Base-by-base conservation (phyloP, 2,797 vertebrate species). In the Borostomias antarcticus region DNA sequence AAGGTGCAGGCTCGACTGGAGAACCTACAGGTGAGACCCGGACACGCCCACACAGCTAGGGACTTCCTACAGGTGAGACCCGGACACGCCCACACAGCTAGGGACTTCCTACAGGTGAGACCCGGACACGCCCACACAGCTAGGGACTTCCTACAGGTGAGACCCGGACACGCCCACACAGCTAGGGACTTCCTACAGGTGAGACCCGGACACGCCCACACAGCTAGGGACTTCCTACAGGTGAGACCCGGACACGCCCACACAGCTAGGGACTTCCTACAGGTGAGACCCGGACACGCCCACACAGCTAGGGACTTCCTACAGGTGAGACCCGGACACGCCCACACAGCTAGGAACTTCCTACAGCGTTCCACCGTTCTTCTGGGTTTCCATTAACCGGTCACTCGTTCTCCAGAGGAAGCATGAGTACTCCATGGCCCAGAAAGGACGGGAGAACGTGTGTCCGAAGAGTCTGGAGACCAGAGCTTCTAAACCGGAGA, bases 1-100 rank as follows among this genome's bases (percentile, higher is more conserved):
- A 95, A 85, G 86, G 91, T 93, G 6, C 94, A 96, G 75, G 93
- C 94, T 68, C 93, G 92, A 74, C 89, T 98, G 73, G 93, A 95
- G 64, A 96, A 98, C 83, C 86, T 98, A 2, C 94, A 96, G 90
- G 95, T 98, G 82, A 85, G 64, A 7, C 45, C 4, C 15, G 4
- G 2, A 10, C 5, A 10, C 21, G 1, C 50, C 21, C 3, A 19
- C 19, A 3, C 21, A 3, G 9, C 21, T n/a, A 0, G 48, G 19
- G 19, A 9, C 19, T 23, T 7, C 83, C 86, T 98, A 2, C 94
- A 96, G 90, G 95, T 98, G 82, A 85, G 64, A 7, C 45, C 4
- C 15, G 4, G 2, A 10, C 5, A 10, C 21, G 1, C 50, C 21
- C 3, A 19, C 19, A 3, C 21, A 3, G 9, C 21, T n/a, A 0